A percentile compares a stretch with the other conserved stretches of the same genome.
These are phyloP conservation scores for Tetragnatha versicolor DNA, from an alignment of 1,140 invertebrate genomes.

Conservation along the genomic window DNA sequence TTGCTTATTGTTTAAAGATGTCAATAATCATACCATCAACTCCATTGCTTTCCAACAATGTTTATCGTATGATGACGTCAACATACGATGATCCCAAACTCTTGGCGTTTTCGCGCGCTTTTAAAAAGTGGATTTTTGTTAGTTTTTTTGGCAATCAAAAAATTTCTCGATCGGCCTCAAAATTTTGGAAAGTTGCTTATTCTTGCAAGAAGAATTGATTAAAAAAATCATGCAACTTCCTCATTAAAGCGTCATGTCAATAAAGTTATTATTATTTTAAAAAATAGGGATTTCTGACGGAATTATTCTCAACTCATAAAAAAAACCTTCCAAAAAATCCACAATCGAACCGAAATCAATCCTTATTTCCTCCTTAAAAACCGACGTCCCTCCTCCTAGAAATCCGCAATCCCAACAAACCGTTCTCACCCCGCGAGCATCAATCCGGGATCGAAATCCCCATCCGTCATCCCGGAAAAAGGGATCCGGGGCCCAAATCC, in stretches of 20 bases:
- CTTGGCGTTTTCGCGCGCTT: neutral
- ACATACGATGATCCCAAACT: neutral
- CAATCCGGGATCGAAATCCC: neutral
- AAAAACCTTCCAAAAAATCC: neutral
- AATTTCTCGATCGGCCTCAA: neutral
- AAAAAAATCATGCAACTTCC: neutral
- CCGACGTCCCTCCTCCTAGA: neutral
- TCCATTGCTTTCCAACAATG: neutral
- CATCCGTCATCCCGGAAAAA: neutral
- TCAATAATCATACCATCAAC: too few species aligned
- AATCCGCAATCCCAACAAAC: neutral
- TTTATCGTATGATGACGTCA: neutral
- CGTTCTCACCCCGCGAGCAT: neutral
- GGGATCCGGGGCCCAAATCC: neutral
- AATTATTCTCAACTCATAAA: neutral
- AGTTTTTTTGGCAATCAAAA: neutral
- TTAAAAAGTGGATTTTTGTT: neutral
- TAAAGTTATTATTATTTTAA: neutral
- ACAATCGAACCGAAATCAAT: neutral
- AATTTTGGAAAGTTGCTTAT: neutral
- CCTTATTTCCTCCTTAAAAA: neutral
- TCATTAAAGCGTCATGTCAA: neutral
- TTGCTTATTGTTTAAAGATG: too few species aligned
- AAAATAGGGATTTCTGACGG: neutral
- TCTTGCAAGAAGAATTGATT: neutral